Evolutionary conservation across 2,113 vertebrate genomes (phyloP), one percentile per base, ranked within the genome.

Genomic region (Narcine bancroftii): DNA sequence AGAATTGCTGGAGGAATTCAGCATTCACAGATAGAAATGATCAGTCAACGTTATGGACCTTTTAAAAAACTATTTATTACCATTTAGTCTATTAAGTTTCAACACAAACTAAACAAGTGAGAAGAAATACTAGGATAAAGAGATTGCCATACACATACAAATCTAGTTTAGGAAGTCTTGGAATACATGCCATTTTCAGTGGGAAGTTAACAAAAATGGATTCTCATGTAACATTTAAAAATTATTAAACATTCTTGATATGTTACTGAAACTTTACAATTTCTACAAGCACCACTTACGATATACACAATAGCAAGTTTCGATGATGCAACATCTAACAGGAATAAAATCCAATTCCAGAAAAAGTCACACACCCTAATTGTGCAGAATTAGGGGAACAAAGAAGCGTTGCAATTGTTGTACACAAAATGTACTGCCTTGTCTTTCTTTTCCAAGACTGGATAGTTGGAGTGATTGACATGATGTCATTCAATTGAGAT

Each of bases 51-150:
- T n/a, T n/a, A n/a, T n/a, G n/a, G n/a, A n/a, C n/a, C n/a, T n/a
- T n/a, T n/a, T n/a, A n/a, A n/a, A n/a, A n/a, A n/a, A n/a, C n/a
- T n/a, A n/a, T n/a, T n/a, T n/a, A 89, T 26, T 42, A 66, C 39
- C 45, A 65, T 66, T 69, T 76, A 39, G 36, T 24, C 63, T 2
- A 45, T 39, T 89, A 9, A 45, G 39, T 56, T 42, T 42, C n/a
- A 89, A 66, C 17, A 39, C 39, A 42, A 53, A 83, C 2, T 17
- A 33, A 3, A 53, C 3, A 19, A 53, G 33, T 47, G 11, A n/a
- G 53, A 87, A n/a, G n/a, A 87, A 87, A 87, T 60, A 60, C 42
- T 47, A 56, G 33, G n/a, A 36, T 69, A 26, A 89, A 89, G 85
- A 39, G 56, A 63, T n/a, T 63, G 19, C 56, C 56, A 65, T 56